Evolutionary conservation across 1,140 invertebrate genomes (phyloP), one percentile per base, ranked within the genome.

Genomic region (Pseudomyrmex pallidus): DNA sequence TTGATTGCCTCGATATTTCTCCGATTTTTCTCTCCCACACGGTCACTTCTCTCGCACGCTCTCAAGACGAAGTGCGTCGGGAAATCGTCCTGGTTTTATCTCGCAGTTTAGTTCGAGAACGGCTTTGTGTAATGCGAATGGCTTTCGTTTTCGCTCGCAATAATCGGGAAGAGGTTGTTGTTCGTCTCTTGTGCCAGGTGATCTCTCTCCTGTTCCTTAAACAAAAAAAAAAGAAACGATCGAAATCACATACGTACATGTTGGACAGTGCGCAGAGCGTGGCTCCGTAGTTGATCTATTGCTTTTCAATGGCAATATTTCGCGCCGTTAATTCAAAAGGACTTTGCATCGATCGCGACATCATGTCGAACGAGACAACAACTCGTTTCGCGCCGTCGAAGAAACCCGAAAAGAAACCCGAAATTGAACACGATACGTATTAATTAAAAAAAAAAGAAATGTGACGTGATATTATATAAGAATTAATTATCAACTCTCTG

Each of bases 381-480:
- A 35, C 22, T 77, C 61, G 73, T 52, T 76, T 44, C 70, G 59
- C 46, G 8, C 12, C 48, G 25, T 63, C 20, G 63, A 78, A 61
- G 35, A n/a, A n/a, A 54, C 56, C 12, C 52, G 54, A 20, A 59
- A 68, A 46, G 17, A 61, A 35, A 67, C 10, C 74, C 74, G 67
- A 80, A 59, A 80, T 80, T 48, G 54, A 59, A 70, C 2, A 48
- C 20, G 66, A 80, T 80, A 72, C 66, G 76, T 59, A 72, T 72
- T 59, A 70, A 35, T 35, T 35, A 35, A 35, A 35, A 35, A 35
- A 35, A 35, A 35, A 35, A 35, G 35, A 67, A 70, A 15, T 54
- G 20, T 56, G 66, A 70, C 66, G 76, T 80, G 76, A 80, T 80
- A 80, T 80, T 80, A 22, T 22, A 22, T 22, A 80, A 80, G 35